Base-by-base conservation (phyloP, 1,140 invertebrate species). In the Druon quercuslanigerum region DNA sequence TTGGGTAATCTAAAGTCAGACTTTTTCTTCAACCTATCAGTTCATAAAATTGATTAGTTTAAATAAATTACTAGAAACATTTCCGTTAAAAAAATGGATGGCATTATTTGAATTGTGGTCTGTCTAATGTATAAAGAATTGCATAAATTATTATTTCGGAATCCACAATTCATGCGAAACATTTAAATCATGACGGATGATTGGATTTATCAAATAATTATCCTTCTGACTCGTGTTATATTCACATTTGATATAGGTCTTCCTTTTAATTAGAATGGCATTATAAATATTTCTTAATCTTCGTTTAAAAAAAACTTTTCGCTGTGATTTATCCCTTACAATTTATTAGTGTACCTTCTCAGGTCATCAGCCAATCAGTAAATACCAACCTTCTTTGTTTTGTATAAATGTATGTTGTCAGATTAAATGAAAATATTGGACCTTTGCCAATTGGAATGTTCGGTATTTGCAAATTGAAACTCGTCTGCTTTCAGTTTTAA, bases 171-270 rank as follows among this genome's bases (percentile, higher is more conserved):
- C 20, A 16, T 11, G 9, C 33, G 0, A 66, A 66, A 46, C 0
- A 11, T 46, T 46, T 11, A 5, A 46, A 33, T 66, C 25, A 46
- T 33, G 57, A 40, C 25, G 57, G 25, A 66, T 66, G 60, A 66
- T 66, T 66, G 57, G 20, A 66, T 33, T 66, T 40, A 40, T 66
- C 60, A 40, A 66, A 40, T 66, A 66, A 66, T 66, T 33, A 66
- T 8, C 60, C 40, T 66, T 66, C 11, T 66, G 60, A 7, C 60
- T 66, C 60, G 60, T 66, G 60, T 66, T 66, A 46, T 2, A 40
- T 7, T 66, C 20, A 13, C 9, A 66, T 3, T 40, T 20, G 25
- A 66, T 33, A 66, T 66, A 40, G 40, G 60, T 66, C 33, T 66
- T 66, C 14, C 60, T 66, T 66, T 40, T 66, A 66, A 66, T 66